These are phyloP conservation scores for Timema cristinae DNA, from an alignment of 2,888 invertebrate species.

Conservation along the genomic window DNA sequence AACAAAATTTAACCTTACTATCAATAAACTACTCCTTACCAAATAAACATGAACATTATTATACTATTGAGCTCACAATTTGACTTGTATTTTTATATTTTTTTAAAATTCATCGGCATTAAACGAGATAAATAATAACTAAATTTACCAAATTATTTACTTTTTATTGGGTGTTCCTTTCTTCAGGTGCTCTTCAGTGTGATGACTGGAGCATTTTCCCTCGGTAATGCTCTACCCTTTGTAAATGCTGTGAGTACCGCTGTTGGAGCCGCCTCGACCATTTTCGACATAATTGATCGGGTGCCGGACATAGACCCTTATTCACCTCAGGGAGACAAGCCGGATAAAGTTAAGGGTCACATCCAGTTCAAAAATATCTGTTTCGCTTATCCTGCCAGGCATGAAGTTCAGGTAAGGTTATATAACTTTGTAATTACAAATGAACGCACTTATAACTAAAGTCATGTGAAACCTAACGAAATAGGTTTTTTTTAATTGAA, in stretches of 20 bases:
- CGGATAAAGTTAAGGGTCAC: constrained; percentile 41
- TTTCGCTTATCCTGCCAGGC: constrained; percentile 48
- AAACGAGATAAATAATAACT: no score
- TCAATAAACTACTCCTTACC: no score
- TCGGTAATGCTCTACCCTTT: constrained; percentile 70
- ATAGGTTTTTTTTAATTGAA: constrained; percentile 18
- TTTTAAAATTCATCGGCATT: no score
- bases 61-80: no score
- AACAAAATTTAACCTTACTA: no score
- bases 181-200: constrained; percentile 72
- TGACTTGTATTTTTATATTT: no score
- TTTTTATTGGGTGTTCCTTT: neutral
- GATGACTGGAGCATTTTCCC: constrained; percentile 70
- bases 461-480: neutral
- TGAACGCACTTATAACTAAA: neutral
- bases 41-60: no score
- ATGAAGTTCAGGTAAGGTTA: constrained; percentile 41
- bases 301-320: constrained; percentile 65
- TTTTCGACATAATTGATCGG: constrained; percentile 70
- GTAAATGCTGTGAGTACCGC: constrained; percentile 69
- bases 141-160: no score
- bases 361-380: constrained; percentile 44
- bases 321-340: constrained; percentile 43
- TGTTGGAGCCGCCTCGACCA: constrained; percentile 64
- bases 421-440: neutral